phyloP scores from a whole-genome alignment of 2,888 invertebrate genomes.

The Salpingus planirostris region DNA sequence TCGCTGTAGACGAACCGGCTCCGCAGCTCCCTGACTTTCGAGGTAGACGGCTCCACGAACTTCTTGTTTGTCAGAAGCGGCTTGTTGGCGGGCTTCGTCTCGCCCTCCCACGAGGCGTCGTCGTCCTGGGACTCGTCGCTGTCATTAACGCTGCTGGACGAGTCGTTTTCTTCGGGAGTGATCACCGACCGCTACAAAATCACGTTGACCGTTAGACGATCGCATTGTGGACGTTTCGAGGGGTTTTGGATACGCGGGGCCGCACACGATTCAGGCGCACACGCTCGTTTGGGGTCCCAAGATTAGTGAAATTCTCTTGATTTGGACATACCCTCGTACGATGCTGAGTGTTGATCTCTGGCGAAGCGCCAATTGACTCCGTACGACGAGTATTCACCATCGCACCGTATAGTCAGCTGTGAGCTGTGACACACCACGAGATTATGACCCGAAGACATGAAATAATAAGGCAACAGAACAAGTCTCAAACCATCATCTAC shows the following conservation, averaged over 20 bases:
- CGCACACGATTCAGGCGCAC: no score
- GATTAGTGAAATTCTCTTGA: no score
- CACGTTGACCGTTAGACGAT: not conserved
- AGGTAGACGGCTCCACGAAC: slow-evolving; percentile 18
- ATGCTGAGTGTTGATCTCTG: slow-evolving; percentile 29
- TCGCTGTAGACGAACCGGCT: slow-evolving; percentile 31
- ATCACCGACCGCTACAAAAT: not conserved
- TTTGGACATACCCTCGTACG: slow-evolving; percentile 37
- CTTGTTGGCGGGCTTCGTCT: slow-evolving; percentile 25
- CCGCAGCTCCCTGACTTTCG: slow-evolving; percentile 27
- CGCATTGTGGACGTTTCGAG: no score
- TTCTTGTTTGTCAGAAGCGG: slow-evolving; percentile 17
- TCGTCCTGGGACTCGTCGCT: slow-evolving; percentile 29
- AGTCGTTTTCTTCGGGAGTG: slow-evolving; percentile 22
- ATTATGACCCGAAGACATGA: slow-evolving; percentile 7
- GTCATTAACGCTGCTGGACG: slow-evolving; percentile 25
- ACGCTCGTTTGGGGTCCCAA: no score
- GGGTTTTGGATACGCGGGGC: no score
- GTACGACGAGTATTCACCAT: slow-evolving; percentile 40
- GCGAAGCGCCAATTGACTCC: slow-evolving; percentile 35
- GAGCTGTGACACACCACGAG: slow-evolving; percentile 11
- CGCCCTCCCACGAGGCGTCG: slow-evolving; percentile 31
- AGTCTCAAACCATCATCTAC: no score
- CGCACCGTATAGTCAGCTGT: slow-evolving; percentile 20
- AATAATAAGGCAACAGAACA: no score